Percentiles rank a stretch among this genome's conserved stretches.
These are phyloP conservation scores for Pterocles burchelli DNA, from an alignment of 2,113 vertebrate species.

Conservation along the genomic window DNA sequence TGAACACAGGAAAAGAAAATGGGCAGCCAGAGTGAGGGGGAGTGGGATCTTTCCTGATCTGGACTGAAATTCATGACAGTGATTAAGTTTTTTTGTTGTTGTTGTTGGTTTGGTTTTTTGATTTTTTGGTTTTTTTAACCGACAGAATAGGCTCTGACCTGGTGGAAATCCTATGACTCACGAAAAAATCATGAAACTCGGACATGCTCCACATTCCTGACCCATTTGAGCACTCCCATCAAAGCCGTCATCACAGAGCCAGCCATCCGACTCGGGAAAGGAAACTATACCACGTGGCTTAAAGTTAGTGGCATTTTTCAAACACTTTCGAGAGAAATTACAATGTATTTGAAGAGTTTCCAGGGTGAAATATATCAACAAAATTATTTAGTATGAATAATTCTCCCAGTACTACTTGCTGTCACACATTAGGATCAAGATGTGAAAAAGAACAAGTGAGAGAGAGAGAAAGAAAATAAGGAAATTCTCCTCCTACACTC, in stretches of 20 bases:
- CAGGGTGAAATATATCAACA: conserved; percentile 1
- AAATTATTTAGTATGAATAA: conserved; percentile 10
- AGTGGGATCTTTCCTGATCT: background rate
- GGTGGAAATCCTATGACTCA: background rate
- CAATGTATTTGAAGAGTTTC: background rate
- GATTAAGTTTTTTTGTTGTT: background rate
- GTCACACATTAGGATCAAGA: background rate
- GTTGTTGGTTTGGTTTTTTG: background rate
- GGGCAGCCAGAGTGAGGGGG: background rate
- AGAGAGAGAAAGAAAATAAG: conserved; percentile 13
- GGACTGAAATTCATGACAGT: background rate
- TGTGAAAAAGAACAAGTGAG: background rate
- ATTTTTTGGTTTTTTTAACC: background rate
- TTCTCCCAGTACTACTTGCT: background rate
- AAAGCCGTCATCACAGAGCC: background rate
- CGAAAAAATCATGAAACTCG: background rate
- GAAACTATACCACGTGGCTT: background rate
- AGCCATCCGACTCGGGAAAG: background rate
- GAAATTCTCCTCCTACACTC: background rate
- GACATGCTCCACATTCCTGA: conserved; percentile 8
- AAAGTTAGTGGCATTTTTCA: background rate
- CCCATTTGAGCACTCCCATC: background rate
- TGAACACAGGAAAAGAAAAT: background rate
- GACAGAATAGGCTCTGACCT: background rate
- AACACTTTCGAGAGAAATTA: background rate